Conservation (phyloP, 1,140 invertebrate genomes). For the Ceratosolen solmsi region DNA sequence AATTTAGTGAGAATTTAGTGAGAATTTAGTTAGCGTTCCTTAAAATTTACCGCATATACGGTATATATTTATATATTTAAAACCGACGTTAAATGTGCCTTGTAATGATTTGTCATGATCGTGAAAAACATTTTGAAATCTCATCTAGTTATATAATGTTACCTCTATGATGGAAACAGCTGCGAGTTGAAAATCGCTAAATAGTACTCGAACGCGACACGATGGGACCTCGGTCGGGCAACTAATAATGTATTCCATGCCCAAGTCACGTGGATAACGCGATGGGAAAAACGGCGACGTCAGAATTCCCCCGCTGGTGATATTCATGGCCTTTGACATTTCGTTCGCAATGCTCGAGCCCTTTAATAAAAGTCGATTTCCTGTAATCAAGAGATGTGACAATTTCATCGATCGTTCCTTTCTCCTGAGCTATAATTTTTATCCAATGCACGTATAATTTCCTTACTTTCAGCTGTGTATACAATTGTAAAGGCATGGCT, state of each 20-base stretch:
- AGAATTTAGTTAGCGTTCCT: too few species aligned
- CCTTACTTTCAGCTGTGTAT: slow-evolving; percentile 79
- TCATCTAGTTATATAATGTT: slow-evolving; percentile 2
- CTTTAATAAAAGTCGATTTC: slow-evolving; percentile 77
- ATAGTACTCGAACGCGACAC: slow-evolving; percentile 79
- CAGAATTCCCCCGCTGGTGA: slow-evolving; percentile 69
- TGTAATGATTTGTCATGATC: too few species aligned
- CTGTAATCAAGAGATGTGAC: slow-evolving; percentile 63
- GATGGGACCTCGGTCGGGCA: slow-evolving; percentile 72
- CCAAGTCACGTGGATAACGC: slow-evolving; percentile 80
- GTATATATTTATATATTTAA: too few species aligned
- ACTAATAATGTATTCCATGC: slow-evolving; percentile 79
- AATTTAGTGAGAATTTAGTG: too few species aligned
- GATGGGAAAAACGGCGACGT: slow-evolving; percentile 82
- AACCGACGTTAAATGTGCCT: too few species aligned
- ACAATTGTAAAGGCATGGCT: slow-evolving; percentile 80
- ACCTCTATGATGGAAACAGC: slow-evolving; percentile 82
- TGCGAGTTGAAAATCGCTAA: slow-evolving; percentile 82
- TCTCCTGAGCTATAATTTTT: not conserved
- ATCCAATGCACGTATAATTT: not conserved
- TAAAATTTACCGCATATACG: too few species aligned
- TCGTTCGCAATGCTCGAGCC: slow-evolving; percentile 69
- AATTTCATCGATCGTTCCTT: too few species aligned
- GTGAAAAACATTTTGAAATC: too few species aligned
- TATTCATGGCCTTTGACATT: slow-evolving; percentile 66